Conservation (phyloP, 2,797 vertebrate species). For the Aplochiton taeniatus region DNA sequence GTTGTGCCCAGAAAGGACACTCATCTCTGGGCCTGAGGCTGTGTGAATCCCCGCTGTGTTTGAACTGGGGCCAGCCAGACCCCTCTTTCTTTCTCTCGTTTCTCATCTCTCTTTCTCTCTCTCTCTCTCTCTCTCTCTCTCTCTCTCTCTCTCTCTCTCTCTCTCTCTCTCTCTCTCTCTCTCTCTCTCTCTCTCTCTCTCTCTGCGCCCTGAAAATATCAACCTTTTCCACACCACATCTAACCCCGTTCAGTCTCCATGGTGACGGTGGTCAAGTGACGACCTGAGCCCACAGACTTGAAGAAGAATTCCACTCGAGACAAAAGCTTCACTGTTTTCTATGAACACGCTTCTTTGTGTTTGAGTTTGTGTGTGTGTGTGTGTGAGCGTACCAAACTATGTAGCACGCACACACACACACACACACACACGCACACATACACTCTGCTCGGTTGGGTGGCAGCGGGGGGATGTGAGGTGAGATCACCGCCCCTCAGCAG, state of each 20-base stretch:
- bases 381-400: slow-evolving; percentile 7
- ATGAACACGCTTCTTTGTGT: not conserved
- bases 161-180: slow-evolving; percentile 21
- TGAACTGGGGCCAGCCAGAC: slow-evolving; percentile 56
- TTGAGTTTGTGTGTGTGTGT: not conserved
- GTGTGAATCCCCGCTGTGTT: slow-evolving; percentile 58
- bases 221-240: slow-evolving; percentile 55
- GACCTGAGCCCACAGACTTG: slow-evolving; percentile 53
- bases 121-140: not conserved
- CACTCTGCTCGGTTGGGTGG: slow-evolving; percentile 36
- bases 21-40: slow-evolving; percentile 29
- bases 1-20: slow-evolving; percentile 28
- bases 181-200: not conserved
- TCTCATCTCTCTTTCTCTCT: too few relatives aligned
- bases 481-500: slow-evolving; percentile 27
- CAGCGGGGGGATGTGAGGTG: slow-evolving; percentile 35
- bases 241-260: slow-evolving; percentile 62
- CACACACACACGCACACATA: not conserved
- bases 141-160: not conserved
- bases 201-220: slow-evolving; percentile 58
- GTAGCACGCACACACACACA: not conserved
- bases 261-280: slow-evolving; percentile 65
- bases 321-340: slow-evolving; percentile 61
- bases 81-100: slow-evolving; percentile 27
- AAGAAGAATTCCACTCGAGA: slow-evolving; percentile 60